Evolutionary conservation across 2,113 vertebrate species (phyloP).

Genomic region (Ailurus styani): DNA sequence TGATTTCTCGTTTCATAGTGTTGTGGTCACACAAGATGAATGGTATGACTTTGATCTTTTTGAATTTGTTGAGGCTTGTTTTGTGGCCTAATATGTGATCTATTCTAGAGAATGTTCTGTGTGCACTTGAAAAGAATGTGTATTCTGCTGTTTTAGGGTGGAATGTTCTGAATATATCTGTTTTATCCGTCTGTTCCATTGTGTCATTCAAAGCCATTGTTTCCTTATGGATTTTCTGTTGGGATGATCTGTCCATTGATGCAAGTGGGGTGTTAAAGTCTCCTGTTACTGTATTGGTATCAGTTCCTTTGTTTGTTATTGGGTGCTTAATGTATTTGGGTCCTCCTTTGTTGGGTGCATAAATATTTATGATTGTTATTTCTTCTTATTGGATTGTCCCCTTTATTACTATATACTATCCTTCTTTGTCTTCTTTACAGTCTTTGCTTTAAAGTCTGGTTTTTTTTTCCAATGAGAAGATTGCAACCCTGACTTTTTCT

Average conservation of each 20-base stretch:
- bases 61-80: neutral
- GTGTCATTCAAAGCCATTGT: neutral
- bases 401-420: neutral
- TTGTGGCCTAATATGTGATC: neutral
- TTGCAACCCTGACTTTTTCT: neutral
- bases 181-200: neutral
- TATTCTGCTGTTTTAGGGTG: neutral
- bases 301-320: neutral
- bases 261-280: neutral
- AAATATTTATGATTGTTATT: neutral
- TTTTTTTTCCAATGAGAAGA: neutral
- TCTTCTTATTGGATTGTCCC: neutral
- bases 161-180: neutral
- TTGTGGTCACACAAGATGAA: neutral
- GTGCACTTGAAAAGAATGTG: neutral
- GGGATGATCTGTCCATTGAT: neutral
- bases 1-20: neutral
- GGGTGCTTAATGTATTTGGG: neutral
- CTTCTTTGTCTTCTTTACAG: neutral
- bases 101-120: neutral
- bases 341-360: neutral
- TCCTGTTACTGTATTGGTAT: neutral
- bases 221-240: neutral
- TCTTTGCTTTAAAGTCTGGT: neutral
- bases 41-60: neutral